Conservation (phyloP, 1,140 invertebrate species). For the Heliconius hewitsoni region DNA sequence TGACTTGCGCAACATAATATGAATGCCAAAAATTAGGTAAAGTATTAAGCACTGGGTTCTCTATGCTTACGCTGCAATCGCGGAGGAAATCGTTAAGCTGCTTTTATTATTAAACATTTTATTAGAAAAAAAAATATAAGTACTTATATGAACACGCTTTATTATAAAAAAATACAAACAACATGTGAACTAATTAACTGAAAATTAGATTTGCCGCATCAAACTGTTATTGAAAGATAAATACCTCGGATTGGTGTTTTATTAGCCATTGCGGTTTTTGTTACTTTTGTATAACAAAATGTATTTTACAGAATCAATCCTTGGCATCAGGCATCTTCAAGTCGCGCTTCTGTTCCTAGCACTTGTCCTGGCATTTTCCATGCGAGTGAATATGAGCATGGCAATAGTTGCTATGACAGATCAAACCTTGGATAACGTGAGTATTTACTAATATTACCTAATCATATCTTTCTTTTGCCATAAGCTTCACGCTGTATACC, state of each 20-base stretch:
- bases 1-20: too few relatives aligned
- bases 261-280: neutral
- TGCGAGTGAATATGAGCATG: constrained; percentile 86
- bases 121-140: too few relatives aligned
- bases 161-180: neutral
- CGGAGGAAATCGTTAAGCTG: too few relatives aligned
- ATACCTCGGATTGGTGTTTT: neutral
- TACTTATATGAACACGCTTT: neutral
- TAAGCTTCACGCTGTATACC: neutral
- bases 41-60: too few relatives aligned
- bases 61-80: too few relatives aligned
- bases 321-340: constrained; percentile 86
- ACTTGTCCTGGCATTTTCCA: constrained; percentile 84
- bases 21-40: too few relatives aligned
- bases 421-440: constrained; percentile 46
- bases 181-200: neutral
- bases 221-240: neutral
- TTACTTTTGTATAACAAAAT: too few relatives aligned
- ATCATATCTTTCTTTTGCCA: too few relatives aligned
- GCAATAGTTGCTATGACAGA: constrained; percentile 88
- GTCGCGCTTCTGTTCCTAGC: constrained; percentile 84
- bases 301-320: constrained; percentile 37
- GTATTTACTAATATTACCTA: constrained; percentile 18
- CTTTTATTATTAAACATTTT: too few relatives aligned
- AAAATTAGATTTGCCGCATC: neutral